Evolutionary conservation across 1,140 invertebrate genomes (phyloP).

Genomic region (Polypedilum vanderplanki): DNA sequence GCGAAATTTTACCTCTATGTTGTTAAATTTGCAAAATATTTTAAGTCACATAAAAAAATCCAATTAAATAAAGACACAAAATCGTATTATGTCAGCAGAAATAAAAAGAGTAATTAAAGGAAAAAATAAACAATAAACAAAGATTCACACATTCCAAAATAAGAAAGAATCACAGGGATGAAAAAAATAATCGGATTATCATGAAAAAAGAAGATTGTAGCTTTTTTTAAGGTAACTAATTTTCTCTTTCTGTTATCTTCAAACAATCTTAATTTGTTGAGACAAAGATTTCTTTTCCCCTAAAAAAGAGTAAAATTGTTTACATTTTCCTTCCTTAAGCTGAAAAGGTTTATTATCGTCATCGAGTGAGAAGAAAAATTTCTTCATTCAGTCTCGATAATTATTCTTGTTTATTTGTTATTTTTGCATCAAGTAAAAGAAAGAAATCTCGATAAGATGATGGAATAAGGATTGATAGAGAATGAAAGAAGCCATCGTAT

Average conservation of each 20-base stretch:
- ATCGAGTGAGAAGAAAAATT: not conserved
- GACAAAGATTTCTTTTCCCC: not conserved
- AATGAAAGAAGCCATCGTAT: not conserved
- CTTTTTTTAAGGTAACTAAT: constrained; percentile 8
- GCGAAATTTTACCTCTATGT: not conserved
- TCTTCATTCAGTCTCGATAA: not conserved
- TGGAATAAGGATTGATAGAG: constrained; percentile 1
- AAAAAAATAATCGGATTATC: constrained; percentile 25
- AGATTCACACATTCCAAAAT: too few relatives aligned
- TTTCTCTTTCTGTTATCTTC: not conserved
- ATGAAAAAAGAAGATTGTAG: not conserved
- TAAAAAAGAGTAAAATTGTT: not conserved
- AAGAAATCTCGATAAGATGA: not conserved
- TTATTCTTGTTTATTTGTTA: constrained; percentile 14
- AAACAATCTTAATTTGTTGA: constrained; percentile 1
- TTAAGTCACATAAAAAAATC: not conserved
- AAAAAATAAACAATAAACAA: constrained; percentile 24
- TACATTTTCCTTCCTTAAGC: not conserved
- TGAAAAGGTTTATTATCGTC: not conserved
- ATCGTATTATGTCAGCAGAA: constrained; percentile 19
- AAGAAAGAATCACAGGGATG: not conserved
- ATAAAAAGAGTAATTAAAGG: constrained; percentile 22
- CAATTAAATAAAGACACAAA: constrained; percentile 21
- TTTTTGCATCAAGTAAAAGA: not conserved
- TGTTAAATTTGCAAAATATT: too few relatives aligned